Base-by-base conservation (phyloP, 2,797 vertebrate genomes). In the Rhinichthys osculus region DNA sequence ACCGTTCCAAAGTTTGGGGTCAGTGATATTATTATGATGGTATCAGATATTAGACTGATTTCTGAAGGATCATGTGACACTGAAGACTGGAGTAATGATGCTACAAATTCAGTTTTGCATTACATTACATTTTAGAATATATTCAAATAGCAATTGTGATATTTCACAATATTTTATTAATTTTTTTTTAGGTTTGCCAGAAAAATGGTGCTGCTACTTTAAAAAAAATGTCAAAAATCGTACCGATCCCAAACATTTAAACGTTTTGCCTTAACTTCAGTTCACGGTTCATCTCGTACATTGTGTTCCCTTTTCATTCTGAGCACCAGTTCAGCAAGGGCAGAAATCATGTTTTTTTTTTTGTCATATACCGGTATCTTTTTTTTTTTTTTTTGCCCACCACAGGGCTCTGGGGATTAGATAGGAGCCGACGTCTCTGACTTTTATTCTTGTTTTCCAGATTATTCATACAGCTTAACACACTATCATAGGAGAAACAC, bases 391-490 rank as follows among this genome's bases (percentile, higher is more conserved):
- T 83, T 69, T 86, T 76, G 86, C 73, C 73, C 67, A 40, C 66
- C 27, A 67, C 79, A 50, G 62, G 82, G 85, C 82, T 88, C 54
- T 47, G 42, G 87, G 85, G 89, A 88, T 87, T 85, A 69, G 79
- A 76, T 80, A 62, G 86, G 77, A 83, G 82, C 76, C 80, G 76
- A 78, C 74, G 10, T 69, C 4, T 67, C 78, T 57, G n/a, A 35
- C 14, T 54, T 86, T 78, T 79, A 50, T 73, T 54, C n/a, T 35
- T 57, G 47, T 7, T 19, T 30, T 40, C 23, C 35, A 47, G 71
- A 87, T 89, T 85, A 80, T 89, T 81, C 81, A 85, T 89, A 47
- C 89, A 89, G 79, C 88, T 89, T 91, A 90, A 92, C 90, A 87
- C 86, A 76, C 81, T 87, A 79, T 91, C 81, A 86, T 90, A 50